Base-by-base conservation (phyloP, 2,888 invertebrate species). In the Cryptus armator region DNA sequence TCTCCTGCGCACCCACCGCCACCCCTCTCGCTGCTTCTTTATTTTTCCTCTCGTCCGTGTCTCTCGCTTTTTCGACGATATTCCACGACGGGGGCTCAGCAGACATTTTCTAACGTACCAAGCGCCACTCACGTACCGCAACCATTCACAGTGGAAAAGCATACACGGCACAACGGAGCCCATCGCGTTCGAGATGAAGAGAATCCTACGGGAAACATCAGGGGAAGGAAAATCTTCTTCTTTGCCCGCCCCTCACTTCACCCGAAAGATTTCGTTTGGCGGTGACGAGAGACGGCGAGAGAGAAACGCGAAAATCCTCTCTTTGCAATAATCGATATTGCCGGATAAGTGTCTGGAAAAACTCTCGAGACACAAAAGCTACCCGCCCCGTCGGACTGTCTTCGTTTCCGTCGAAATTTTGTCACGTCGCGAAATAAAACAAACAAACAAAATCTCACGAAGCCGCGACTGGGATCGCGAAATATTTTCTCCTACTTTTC, bases 281-380 rank as follows among this genome's bases (percentile, higher is more conserved):
- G 66, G 37, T 19, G 37, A 66, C 37, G 76, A 66, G 51, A 66
- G 7, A 37, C 5, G 37, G 37, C 51, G 51, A 4, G 53, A 66
- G 14, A 66, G 24, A 66, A 66, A 66, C 51, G 12, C 44, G 32
- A 19, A 64, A 75, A 64, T 19, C 62, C 10, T n/a, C 14, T 16
- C 9, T n/a, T 16, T 32, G 24, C 64, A 19, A 76, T 76, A 66
- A 76, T 76, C 76, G 66, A 76, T 76, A 76, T 43, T 14, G 64
- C 37, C 76, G 43, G 51, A 76, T 51, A 66, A 43, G 59, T 51
- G 64, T 76, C 66, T 46, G 19, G 12, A 32, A 4, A 24, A 51
- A 53, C 32, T 16, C 32, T 16, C 5, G 76, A 76, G 43, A 75
- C 62, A 44, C 32, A 9, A 46, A 37, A 12, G 24, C 24, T 16